phyloP scores from a whole-genome alignment of 2,888 invertebrate genomes.

The Ophion slaviceki region DNA sequence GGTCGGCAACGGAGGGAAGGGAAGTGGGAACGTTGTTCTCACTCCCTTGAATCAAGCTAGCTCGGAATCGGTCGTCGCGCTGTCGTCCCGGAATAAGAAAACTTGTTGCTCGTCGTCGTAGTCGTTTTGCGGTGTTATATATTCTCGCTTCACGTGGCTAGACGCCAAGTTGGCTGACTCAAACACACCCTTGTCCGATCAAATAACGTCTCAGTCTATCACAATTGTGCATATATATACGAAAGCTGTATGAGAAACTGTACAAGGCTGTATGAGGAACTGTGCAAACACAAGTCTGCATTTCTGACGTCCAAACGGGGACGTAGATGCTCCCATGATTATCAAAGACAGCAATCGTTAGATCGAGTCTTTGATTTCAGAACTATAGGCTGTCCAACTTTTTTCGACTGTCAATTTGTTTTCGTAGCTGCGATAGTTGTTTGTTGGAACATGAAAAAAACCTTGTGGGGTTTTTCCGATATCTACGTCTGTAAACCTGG shows the following conservation, averaged over 20 bases:
- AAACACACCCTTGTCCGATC: slow-evolving; percentile 64
- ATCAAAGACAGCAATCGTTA: not conserved
- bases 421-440: not conserved
- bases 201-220: slow-evolving; percentile 64
- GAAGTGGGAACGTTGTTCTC: slow-evolving; percentile 13
- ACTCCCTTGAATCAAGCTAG: slow-evolving; percentile 28
- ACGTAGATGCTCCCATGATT: not conserved
- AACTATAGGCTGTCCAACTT: not conserved
- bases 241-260: not conserved
- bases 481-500: too few species aligned
- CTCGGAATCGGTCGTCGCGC: slow-evolving; percentile 59
- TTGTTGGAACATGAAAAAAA: not conserved
- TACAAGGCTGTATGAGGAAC: not conserved
- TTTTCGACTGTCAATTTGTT: not conserved
- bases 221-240: not conserved
- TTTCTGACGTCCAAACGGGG: not conserved
- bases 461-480: too few species aligned
- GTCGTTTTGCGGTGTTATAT: slow-evolving; percentile 48
- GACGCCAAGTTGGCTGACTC: slow-evolving; percentile 74
- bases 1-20: not conserved
- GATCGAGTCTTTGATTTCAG: not conserved
- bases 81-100: slow-evolving; percentile 77
- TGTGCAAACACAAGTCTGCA: not conserved
- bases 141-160: slow-evolving; percentile 72
- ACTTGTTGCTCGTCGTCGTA: slow-evolving; percentile 79